A percentile compares a stretch with the other conserved stretches of the same genome.
Conservation (phyloP, 2,113 vertebrate genomes). For the Glaucomys volans region DNA sequence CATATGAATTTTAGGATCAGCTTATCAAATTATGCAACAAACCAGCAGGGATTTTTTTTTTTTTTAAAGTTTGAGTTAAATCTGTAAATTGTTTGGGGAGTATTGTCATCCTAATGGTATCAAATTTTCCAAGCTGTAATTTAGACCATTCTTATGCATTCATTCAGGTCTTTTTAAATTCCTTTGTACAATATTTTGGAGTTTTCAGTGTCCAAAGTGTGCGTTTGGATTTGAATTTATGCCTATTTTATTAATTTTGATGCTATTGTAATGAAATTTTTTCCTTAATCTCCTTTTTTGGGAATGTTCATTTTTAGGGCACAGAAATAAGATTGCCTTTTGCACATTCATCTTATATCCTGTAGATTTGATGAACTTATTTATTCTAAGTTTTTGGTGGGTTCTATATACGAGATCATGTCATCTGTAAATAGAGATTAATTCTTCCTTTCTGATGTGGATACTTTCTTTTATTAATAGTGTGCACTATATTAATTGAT, state of each 20-base stretch:
- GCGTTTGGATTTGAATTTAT: not conserved
- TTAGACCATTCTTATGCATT: not conserved
- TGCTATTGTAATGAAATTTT: not conserved
- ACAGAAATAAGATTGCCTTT: constrained; percentile 2
- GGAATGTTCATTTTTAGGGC: not conserved
- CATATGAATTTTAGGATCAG: not conserved
- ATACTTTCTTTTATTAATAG: not conserved
- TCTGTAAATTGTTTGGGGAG: too few species aligned
- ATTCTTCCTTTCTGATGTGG: not conserved
- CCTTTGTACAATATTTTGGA: not conserved
- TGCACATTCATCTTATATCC: not conserved
- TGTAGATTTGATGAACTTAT: not conserved
- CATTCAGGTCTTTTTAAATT: not conserved
- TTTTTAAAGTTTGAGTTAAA: too few species aligned
- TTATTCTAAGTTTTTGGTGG: not conserved
- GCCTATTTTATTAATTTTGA: not conserved
- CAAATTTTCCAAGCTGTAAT: not conserved
- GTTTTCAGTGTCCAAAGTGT: not conserved
- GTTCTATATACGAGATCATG: not conserved
- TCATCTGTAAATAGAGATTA: not conserved
- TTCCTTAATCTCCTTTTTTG: not conserved
- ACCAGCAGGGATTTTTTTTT: too few species aligned
- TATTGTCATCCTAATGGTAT: not conserved
- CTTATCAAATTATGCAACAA: not conserved
- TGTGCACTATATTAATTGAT: not conserved